Evolutionary conservation across 2,113 vertebrate species (phyloP), one percentile per base, ranked within the genome.

Genomic region (Cranoglanis bouderius): DNA sequence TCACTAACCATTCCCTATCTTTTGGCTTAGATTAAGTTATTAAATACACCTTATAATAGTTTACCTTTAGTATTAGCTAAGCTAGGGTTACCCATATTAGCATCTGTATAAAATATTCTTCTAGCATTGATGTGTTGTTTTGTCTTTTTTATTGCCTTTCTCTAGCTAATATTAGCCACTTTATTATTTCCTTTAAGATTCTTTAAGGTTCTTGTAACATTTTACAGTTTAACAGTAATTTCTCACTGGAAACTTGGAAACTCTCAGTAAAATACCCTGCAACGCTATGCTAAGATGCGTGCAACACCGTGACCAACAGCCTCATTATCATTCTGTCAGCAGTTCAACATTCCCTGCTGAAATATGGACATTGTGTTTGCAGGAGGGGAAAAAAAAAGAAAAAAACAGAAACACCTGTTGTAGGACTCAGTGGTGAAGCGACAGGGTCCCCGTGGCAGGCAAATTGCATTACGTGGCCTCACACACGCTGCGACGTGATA

Each of bases 401-500:
- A 49, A 49, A 70, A 35, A 7, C 40, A 12, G 77, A 65, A 88
- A 82, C 95, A 96, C 94, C 95, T 95, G 95, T 95, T 94, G 85
- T 77, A 90, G 87, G 92, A 92, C 92, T 94, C 90, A 90, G 70
- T 46, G 10, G 85, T 53, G 19, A 87, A 88, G 91, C 63, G 81
- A 87, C 87, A 86, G 78, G 80, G 83, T 91, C 87, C 90, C 93
- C 88, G 88, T 88, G 89, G 88, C 85, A 81, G 80, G 86, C 65
- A 51, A 86, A 88, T 85, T 91, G 93, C 91, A 93, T 95, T 94
- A 94, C 93, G 93, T 93, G 92, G 92, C 92, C 91, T 90, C 91
- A 89, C 93, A 95, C 93, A 93, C 94, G 93, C 91, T 90, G 93
- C 91, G 93, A 94, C 89, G 90, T 94, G 94, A 95, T 95, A 94